phyloP scores from a whole-genome alignment of 92 coral and sea anemone species.

The Porites lobata region DNA sequence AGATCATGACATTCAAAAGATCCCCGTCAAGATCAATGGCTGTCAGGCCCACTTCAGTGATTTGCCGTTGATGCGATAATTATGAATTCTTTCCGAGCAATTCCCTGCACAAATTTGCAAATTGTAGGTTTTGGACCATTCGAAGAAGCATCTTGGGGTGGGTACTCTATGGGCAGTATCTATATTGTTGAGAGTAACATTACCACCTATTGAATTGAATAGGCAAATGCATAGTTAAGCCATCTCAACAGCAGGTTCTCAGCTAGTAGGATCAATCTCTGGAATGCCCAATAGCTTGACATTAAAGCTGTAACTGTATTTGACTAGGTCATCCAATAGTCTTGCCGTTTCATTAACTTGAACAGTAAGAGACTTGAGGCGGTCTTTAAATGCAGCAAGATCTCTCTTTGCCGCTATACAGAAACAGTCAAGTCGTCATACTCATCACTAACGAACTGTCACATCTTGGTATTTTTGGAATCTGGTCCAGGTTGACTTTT shows the following conservation, averaged over 20 bases:
- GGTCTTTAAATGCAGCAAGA: background rate
- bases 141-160: background rate
- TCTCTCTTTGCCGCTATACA: background rate
- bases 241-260: background rate
- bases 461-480: too few species aligned
- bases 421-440: background rate
- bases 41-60: background rate
- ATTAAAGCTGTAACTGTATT: background rate
- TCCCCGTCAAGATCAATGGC: background rate
- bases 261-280: conserved; percentile 11
- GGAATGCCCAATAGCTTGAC: background rate
- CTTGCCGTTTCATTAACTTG: conserved; percentile 3
- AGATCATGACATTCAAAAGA: background rate
- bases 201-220: background rate
- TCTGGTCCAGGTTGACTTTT: too few species aligned
- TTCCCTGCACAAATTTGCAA: background rate
- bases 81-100: background rate
- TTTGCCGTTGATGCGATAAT: background rate
- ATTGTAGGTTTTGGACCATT: background rate
- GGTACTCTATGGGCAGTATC: conserved; percentile 9
- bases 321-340: background rate
- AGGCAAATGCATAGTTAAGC: background rate
- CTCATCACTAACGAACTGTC: background rate
- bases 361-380: conserved; percentile 5
- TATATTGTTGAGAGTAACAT: background rate